phyloP scores from a whole-genome alignment of 2,113 vertebrate genomes.

The Hippopotamus amphibius region DNA sequence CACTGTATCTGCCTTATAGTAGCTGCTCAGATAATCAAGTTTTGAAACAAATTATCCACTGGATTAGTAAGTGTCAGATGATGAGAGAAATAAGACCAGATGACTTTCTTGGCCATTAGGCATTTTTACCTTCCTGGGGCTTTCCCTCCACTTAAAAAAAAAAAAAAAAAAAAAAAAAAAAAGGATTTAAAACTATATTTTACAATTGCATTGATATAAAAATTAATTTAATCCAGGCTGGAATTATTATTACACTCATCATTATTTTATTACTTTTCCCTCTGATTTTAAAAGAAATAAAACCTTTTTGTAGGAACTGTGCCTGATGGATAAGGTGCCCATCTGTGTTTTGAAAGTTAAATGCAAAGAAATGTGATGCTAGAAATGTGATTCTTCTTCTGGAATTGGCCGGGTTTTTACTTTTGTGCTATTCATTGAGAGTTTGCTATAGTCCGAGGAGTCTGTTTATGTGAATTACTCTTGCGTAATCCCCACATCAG shows the following conservation, averaged over 20 bases:
- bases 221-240: background rate
- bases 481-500: background rate
- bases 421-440: background rate
- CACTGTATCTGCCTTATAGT: background rate
- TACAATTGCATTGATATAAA: background rate
- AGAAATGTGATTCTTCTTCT: background rate
- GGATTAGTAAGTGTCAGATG: background rate
- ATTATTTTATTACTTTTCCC: background rate
- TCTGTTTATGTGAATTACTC: background rate
- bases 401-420: background rate
- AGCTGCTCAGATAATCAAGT: background rate
- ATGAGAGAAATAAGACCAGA: background rate
- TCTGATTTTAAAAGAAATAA: constrained; percentile 23
- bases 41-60: background rate
- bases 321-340: background rate
- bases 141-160: background rate
- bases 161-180: background rate
- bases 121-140: background rate
- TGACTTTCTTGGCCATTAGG: background rate
- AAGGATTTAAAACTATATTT: background rate
- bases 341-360: background rate
- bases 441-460: background rate
- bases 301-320: background rate
- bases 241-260: background rate
- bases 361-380: background rate